Conservation (phyloP, 2,888 invertebrate species). For the Orgyia antiqua region DNA sequence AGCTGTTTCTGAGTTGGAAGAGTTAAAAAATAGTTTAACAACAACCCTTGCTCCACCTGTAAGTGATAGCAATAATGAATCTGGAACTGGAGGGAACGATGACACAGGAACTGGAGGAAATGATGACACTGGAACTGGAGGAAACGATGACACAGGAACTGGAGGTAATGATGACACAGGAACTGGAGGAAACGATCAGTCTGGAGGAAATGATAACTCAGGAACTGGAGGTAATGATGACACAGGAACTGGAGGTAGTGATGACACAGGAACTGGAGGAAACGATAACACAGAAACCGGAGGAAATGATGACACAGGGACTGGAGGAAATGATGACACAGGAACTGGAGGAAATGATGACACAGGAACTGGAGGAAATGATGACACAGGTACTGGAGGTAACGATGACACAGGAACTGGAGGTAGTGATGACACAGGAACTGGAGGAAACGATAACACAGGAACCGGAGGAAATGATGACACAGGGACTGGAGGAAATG, state of each 20-base stretch:
- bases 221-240: not conserved
- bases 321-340: too few relatives aligned
- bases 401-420: not conserved
- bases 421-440: not conserved
- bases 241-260: not conserved
- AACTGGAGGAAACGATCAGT: not conserved
- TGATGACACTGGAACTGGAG: too few relatives aligned
- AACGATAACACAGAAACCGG: not conserved
- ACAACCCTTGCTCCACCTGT: not conserved
- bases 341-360: too few relatives aligned
- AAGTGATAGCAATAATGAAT: too few relatives aligned
- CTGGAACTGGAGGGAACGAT: too few relatives aligned
- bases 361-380: not conserved
- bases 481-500: not conserved
- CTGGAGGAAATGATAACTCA: not conserved
- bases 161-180: not conserved
- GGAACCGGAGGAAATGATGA: too few relatives aligned
- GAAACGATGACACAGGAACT: not conserved
- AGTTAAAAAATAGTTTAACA: constrained; percentile 11
- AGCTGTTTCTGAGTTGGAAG: constrained; percentile 30
- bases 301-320: not conserved
- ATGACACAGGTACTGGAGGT: not conserved
- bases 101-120: too few relatives aligned
- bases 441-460: constrained; percentile 1
- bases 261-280: not conserved